Base-by-base conservation (phyloP, 2,797 vertebrate genomes). In the Vespertilio murinus region DNA sequence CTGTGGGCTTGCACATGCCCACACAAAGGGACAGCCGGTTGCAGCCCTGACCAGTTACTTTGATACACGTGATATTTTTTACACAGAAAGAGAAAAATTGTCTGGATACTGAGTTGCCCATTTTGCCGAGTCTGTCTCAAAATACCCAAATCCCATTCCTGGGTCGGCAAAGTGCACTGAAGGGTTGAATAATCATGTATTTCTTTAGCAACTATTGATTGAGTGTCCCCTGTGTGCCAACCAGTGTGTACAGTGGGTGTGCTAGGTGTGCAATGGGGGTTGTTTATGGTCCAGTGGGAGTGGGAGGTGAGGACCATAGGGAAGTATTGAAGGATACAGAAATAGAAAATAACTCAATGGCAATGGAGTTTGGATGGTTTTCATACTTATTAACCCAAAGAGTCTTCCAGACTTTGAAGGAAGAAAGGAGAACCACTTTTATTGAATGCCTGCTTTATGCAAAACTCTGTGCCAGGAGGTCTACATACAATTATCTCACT, bases 1-100 rank as follows among this genome's bases (percentile, higher is more conserved):
- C 88, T 96, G 80, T 79, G 96, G 64, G 77, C 91, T 92, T 92
- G 59, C 87, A 77, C 90, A 69, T 30, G 94, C 80, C 84, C 91
- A 95, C 95, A 49, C 5, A 87, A 97, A 96, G 84, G 96, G 96
- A 97, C 96, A 96, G 95, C 90, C 84, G n/a, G 70, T 67, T 91
- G 67, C 56, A 73, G 70, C 65, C 75, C 79, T 77, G 71, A 40
- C 90, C 56, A 14, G 83, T 88, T 95, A 85, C 91, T 95, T 95
- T 96, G 88, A 78, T 86, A 83, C 10, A 95, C 79, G 64, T 65
- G 65, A 78, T 84, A 91, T 86, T 96, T 96, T 96, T 96, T 94
- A 92, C 42, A 88, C 30, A 56, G 81, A 74, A 90, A 93, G 64
- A 85, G 74, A 94, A 94, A 78, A 95, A 87, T 45, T 67, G 35